phyloP scores from a whole-genome alignment of 2,113 vertebrate species.

The Varanus komodoensis region DNA sequence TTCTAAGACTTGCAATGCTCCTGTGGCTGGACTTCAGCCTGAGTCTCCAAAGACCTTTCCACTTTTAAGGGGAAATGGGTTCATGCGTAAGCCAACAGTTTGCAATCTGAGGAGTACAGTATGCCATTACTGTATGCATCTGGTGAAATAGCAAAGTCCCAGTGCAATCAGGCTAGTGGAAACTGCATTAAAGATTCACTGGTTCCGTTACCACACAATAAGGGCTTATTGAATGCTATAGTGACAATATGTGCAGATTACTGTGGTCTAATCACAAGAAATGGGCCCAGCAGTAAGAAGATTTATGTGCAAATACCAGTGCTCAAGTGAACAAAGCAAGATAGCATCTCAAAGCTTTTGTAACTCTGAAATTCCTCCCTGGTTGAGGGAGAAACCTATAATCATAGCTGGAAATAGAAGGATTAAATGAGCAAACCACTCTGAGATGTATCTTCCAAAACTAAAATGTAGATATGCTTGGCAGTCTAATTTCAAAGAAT shows the following conservation, averaged over 20 bases:
- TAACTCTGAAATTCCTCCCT: background rate
- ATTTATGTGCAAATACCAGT: background rate
- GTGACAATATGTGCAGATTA: constrained; percentile 38
- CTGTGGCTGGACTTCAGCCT: background rate
- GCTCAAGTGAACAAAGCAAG: background rate
- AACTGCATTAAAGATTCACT: constrained; percentile 70
- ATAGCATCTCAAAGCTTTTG: background rate
- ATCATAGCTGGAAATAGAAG: background rate
- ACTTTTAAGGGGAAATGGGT: background rate
- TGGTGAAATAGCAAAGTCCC: constrained; percentile 2
- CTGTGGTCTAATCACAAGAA: constrained; percentile 24
- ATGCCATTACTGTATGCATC: background rate
- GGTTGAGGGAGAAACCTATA: background rate
- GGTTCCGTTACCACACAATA: background rate
- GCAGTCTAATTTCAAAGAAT: background rate
- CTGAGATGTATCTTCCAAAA: background rate
- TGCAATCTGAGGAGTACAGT: constrained; percentile 1
- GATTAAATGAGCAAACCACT: background rate
- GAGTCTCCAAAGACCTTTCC: background rate
- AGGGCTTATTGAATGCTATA: constrained; percentile 32
- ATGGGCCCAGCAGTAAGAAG: background rate
- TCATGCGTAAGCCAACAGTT: background rate
- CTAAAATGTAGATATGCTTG: background rate
- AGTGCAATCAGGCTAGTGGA: constrained; percentile 61
- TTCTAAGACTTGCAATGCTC: background rate